phyloP scores from a whole-genome alignment of 2,113 vertebrate genomes.

The Aspiorhynchus laticeps region DNA sequence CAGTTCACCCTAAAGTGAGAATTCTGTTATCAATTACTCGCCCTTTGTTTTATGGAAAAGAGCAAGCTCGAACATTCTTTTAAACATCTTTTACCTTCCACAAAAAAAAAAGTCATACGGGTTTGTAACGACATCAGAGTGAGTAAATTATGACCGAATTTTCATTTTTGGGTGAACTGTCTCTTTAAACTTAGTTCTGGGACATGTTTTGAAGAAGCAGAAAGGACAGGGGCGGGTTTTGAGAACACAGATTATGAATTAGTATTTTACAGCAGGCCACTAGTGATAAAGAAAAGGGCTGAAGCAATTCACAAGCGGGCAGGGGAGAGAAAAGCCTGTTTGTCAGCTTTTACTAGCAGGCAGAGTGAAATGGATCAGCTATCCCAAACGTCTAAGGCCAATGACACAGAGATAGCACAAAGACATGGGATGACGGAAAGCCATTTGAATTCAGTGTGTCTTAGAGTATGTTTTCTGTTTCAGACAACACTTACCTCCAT shows the following conservation, averaged over 20 bases:
- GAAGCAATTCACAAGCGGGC: slow-evolving; percentile 19
- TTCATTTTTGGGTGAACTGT: background rate
- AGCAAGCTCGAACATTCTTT: background rate
- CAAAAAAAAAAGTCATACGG: background rate
- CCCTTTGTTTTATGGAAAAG: background rate
- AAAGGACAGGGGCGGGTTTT: slow-evolving; percentile 4
- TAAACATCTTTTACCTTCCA: background rate
- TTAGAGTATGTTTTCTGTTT: background rate
- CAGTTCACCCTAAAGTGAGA: background rate
- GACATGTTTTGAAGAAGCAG: background rate
- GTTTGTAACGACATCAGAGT: background rate
- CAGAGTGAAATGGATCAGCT: background rate
- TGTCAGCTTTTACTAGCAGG: background rate
- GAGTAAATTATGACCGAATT: background rate
- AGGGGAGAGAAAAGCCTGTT: background rate
- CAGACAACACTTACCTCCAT: slow-evolving; percentile 91
- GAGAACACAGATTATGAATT: background rate
- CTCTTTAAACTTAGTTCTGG: background rate
- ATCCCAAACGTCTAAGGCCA: slow-evolving; percentile 32
- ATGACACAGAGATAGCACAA: slow-evolving; percentile 60
- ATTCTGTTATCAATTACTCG: background rate
- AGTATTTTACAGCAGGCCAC: background rate
- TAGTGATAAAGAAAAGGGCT: slow-evolving; percentile 18
- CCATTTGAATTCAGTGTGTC: background rate
- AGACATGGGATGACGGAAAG: slow-evolving; percentile 63